A percentile compares a stretch with the other conserved stretches of the same genome.
Conservation (phyloP, 2,888 invertebrate genomes). For the Diadromus collaris region DNA sequence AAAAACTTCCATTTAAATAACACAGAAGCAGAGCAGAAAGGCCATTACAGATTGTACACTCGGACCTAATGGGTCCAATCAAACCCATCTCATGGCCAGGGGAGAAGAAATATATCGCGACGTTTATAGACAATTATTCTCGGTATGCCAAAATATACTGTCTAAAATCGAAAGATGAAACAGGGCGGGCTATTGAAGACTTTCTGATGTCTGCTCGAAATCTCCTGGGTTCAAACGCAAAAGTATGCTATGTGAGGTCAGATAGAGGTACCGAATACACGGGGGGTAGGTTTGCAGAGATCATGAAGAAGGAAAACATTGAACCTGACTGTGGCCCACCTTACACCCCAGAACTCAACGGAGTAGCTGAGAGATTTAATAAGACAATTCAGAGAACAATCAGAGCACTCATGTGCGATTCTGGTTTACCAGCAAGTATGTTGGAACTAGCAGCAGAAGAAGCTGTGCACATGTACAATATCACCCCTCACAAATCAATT, state of each 20-base stretch:
- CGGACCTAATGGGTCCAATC: conserved; percentile 63
- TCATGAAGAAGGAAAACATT: conserved; percentile 57
- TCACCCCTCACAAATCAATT: conserved; percentile 49
- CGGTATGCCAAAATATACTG: conserved; percentile 57
- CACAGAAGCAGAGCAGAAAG: conserved; percentile 45
- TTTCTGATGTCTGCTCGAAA: conserved; percentile 60
- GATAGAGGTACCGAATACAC: conserved; percentile 63
- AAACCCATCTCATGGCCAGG: conserved; percentile 51
- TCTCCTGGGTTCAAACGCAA: conserved; percentile 57
- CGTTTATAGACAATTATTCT: conserved; percentile 63
- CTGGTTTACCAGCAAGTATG: conserved; percentile 44
- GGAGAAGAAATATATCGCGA: conserved; percentile 55
- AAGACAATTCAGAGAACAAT: conserved; percentile 40
- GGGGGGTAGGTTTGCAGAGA: conserved; percentile 57
- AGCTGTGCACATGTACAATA: conserved; percentile 57
- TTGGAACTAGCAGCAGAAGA: conserved; percentile 53
- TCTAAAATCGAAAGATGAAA: conserved; percentile 62
- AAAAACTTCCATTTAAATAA: conserved; percentile 61
- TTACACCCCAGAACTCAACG: conserved; percentile 59
- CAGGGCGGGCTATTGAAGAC: conserved; percentile 59
- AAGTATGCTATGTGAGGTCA: conserved; percentile 63
- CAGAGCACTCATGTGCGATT: conserved; percentile 39
- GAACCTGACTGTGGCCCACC: conserved; percentile 47
- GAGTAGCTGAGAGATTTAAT: conserved; percentile 57
- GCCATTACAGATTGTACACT: conserved; percentile 58